Evolutionary conservation across 2,113 vertebrate species (phyloP), one percentile per base, ranked within the genome.

Genomic region (Tragelaphus strepsiceros): DNA sequence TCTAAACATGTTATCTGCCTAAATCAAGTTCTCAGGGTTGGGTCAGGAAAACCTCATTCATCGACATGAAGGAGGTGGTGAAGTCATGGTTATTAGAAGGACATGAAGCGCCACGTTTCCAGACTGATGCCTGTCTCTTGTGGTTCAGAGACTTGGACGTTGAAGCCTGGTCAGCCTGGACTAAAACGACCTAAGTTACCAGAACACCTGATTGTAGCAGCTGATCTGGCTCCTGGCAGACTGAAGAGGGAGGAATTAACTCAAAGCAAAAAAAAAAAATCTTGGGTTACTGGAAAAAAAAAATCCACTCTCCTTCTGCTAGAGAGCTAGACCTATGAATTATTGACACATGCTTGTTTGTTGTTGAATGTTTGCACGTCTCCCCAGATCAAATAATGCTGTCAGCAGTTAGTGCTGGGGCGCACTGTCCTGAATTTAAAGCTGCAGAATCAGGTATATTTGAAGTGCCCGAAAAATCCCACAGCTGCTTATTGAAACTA

Each of bases 371-470:
- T 97, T 97, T 97, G 43, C 49, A 90, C 3, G 1, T 92, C 80
- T 91, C 30, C 32, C 49, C 28, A 90, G 93, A 96, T 93, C 96
- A 96, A 84, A 96, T 88, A 84, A 82, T 83, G 88, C 49, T 95
- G 46, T 85, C 35, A 90, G 49, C 43, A 77, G 49, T 83, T 96
- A 90, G 14, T 91, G 46, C 46, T 97, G 26, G 91, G 83, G 84
- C 80, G 93, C 1, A 67, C 43, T 89, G 24, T 88, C 94, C 87
- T 97, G 59, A 95, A 86, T 96, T 96, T 78, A 97, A 96, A 94
- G 90, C 51, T 95, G 87, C 74, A 82, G 71, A 82, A 26, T 95
- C 74, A 35, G 90, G 51, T 94, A 86, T 97, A 35, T 53, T 81
- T 46, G 81, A 24, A 87, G 24, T 92, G 43, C 30, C 82, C 46